Evolutionary conservation across 2,113 vertebrate species (phyloP), one percentile per base, ranked within the genome.

Genomic region (Microtus montanus): DNA sequence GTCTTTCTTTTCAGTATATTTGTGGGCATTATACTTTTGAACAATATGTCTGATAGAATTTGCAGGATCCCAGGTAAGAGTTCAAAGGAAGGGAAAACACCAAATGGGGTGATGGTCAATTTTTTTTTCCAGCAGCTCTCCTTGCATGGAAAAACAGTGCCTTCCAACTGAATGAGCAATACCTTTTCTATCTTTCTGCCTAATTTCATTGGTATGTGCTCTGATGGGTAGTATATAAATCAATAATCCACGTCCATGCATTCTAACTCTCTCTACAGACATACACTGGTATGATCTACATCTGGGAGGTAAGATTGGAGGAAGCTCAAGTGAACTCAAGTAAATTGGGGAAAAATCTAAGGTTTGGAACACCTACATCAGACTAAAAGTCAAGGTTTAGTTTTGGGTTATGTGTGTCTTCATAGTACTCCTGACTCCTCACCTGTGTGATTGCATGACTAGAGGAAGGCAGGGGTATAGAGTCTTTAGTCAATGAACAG

Each of bases 281-380:
- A 7, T 22, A 61, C 8, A 4, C 2, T 7, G 2, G 4, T 79
- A 0, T 47, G 22, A 47, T 30, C 30, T 20, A 54, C n/a, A 26
- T 49, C 30, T 87, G 22, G 3, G 54, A 87, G 2, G 13, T 82
- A 74, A 19, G 44, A 61, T 17, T 54, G 2, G 4, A 87, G 30
- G 70, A 95, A 13, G 8, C 10, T 26, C 30, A 61, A 11, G 13
- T n/a, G 22, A 77, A 13, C 3, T 78, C 38, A 68, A 49, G 44
- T 1, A 77, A 13, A 82, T 68, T 74, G 52, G 41, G 17, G 14
- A 54, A 70, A 89, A 47, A 83, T 78, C 10, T 14, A 87, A 92
- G 28, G 22, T 79, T 61, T 47, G 80, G 44, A 68, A 26, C 66
- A 14, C 33, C 15, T 17, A 30, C 1, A 38, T 41, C 14, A 52